Conservation (phyloP, 2,888 invertebrate species). For the Limnephilus marmoratus region DNA sequence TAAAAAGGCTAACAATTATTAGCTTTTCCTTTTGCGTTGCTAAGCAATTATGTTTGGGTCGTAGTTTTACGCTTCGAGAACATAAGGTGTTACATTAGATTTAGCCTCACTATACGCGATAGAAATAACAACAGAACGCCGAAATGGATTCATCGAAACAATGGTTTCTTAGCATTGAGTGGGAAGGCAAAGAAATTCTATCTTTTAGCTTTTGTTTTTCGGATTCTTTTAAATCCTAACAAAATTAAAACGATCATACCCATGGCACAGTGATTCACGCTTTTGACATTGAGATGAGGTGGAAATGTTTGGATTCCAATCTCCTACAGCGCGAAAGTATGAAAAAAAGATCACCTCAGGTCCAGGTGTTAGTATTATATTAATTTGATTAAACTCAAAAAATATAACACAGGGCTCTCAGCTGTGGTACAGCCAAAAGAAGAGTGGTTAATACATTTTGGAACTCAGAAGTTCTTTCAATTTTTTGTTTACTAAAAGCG, state of each 20-base stretch:
- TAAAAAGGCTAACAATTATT: background rate
- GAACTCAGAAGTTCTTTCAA: background rate
- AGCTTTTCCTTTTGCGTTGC: background rate
- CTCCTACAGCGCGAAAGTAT: background rate
- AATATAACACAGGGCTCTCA: too few relatives aligned
- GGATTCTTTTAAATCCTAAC: background rate
- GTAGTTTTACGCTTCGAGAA: background rate
- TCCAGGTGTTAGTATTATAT: too few relatives aligned
- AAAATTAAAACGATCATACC: background rate
- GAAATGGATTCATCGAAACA: background rate
- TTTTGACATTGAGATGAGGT: background rate
- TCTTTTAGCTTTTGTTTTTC: background rate
- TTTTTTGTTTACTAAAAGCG: too few relatives aligned
- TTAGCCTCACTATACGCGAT: background rate
- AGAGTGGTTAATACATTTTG: background rate
- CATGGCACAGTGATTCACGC: background rate
- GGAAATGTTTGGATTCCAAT: background rate
- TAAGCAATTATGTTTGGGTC: background rate
- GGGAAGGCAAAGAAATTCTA: background rate
- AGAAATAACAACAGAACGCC: background rate
- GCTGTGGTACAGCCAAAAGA: too few relatives aligned
- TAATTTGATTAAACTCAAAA: too few relatives aligned
- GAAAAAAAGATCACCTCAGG: background rate
- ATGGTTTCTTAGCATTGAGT: background rate
- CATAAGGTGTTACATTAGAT: background rate